Conservation (phyloP, 1,140 invertebrate genomes). For the Rhagoletis pomonella region DNA sequence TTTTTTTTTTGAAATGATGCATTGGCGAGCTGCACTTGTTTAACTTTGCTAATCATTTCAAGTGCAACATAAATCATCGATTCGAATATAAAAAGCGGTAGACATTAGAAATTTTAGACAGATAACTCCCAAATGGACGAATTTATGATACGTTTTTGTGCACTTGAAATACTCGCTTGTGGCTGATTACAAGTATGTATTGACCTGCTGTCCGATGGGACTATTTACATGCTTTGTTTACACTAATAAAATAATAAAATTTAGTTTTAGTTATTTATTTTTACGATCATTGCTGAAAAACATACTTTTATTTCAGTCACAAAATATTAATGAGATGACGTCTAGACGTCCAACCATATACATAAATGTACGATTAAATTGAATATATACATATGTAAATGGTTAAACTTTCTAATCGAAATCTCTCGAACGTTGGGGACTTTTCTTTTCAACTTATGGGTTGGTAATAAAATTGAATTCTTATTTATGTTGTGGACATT, state of each 20-base stretch:
- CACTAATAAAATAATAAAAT: constrained; percentile 17
- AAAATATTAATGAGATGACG: too few species aligned
- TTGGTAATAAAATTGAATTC: neutral
- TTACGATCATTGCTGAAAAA: too few species aligned
- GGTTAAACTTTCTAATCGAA: too few species aligned
- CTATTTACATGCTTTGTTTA: constrained; percentile 15
- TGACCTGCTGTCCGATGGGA: neutral
- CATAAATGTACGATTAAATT: too few species aligned
- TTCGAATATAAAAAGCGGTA: neutral
- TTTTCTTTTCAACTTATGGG: neutral
- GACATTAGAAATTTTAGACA: neutral
- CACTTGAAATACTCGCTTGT: neutral
- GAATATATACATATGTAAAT: too few species aligned
- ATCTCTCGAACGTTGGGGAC: too few species aligned
- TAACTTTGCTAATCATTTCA: constrained; percentile 17
- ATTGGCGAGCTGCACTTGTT: neutral
- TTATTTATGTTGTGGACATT: neutral
- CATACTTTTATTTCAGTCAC: too few species aligned
- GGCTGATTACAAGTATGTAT: neutral
- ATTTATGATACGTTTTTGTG: neutral
- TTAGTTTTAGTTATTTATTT: too few species aligned
- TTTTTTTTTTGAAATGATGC: neutral
- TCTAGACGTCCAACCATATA: too few species aligned
- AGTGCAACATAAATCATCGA: neutral
- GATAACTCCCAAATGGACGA: neutral